Evolutionary conservation across 2,113 vertebrate species (phyloP).

Genomic region (Xerus inauris): DNA sequence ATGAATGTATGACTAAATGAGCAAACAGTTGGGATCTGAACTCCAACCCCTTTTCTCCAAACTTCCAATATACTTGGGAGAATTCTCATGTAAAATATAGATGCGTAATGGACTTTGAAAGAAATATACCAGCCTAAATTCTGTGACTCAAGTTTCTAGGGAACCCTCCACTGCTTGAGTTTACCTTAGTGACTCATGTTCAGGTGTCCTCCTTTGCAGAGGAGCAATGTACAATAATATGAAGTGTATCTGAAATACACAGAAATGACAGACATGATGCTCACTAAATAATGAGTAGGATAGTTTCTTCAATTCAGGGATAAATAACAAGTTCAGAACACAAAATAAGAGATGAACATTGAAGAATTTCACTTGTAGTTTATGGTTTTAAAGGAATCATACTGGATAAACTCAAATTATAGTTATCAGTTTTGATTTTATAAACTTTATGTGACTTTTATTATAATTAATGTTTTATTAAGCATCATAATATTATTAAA

Average conservation of each 20-base stretch:
- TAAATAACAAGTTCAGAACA: not conserved
- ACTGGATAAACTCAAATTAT: not conserved
- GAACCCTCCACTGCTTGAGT: no score
- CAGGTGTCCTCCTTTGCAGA: not conserved
- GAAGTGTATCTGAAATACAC: not conserved
- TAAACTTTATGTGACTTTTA: conserved; percentile 39
- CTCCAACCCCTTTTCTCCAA: not conserved
- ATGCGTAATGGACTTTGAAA: not conserved
- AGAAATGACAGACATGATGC: not conserved
- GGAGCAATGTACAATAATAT: not conserved
- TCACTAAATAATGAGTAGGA: not conserved
- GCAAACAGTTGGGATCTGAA: not conserved
- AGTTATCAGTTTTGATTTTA: conserved; percentile 25
- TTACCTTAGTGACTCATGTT: not conserved
- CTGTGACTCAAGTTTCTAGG: not conserved
- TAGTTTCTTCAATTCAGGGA: conserved; percentile 9
- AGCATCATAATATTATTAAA: not conserved
- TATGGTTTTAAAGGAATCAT: conserved; percentile 21
- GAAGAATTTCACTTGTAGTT: conserved; percentile 1
- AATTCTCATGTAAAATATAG: no score
- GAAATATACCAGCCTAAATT: not conserved
- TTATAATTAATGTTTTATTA: conserved; percentile 39
- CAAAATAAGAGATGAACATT: not conserved
- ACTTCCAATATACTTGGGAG: not conserved
- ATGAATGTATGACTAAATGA: not conserved